A percentile compares a stretch with the other conserved stretches of the same genome.
Evolutionary conservation across 2,113 vertebrate species (phyloP).

Genomic region (Dicaeum eximium): DNA sequence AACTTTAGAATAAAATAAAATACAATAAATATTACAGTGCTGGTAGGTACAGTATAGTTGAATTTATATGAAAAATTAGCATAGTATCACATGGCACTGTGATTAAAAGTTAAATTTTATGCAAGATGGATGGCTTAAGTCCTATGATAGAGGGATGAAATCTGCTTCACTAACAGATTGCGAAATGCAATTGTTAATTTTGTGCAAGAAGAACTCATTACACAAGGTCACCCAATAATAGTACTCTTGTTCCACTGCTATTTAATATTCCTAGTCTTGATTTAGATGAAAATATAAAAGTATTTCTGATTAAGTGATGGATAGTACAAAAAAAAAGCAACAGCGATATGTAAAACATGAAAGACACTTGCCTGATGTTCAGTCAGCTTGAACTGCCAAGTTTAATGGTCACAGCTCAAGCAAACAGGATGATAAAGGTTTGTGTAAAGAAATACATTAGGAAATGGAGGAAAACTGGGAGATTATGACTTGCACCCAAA

Average conservation of each 20-base stretch:
- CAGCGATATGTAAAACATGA: not conserved
- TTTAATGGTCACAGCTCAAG: not conserved
- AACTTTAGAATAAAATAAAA: not conserved
- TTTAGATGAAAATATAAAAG: not conserved
- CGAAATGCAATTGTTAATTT: slow-evolving; percentile 27
- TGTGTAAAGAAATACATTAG: not conserved
- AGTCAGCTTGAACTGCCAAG: not conserved
- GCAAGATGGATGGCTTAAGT: not conserved
- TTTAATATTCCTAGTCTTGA: slow-evolving; percentile 33
- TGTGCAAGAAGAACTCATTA: not conserved
- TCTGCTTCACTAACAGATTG: not conserved
- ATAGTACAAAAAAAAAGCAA: not conserved
- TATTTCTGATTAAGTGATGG: slow-evolving; percentile 13
- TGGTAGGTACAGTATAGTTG: not conserved
- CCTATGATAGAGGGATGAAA: not conserved
- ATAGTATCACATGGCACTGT: not conserved
- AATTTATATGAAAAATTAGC: not conserved
- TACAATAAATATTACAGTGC: too few relatives aligned
- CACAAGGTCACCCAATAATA: slow-evolving; percentile 16
- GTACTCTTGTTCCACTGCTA: not conserved
- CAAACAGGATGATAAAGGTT: not conserved
- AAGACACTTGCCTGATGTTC: not conserved
- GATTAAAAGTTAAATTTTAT: slow-evolving; percentile 6
- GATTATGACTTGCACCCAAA: not conserved
- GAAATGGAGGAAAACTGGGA: not conserved